phyloP scores from a whole-genome alignment of 2,797 vertebrate species.

The Neosalanx taihuensis region DNA sequence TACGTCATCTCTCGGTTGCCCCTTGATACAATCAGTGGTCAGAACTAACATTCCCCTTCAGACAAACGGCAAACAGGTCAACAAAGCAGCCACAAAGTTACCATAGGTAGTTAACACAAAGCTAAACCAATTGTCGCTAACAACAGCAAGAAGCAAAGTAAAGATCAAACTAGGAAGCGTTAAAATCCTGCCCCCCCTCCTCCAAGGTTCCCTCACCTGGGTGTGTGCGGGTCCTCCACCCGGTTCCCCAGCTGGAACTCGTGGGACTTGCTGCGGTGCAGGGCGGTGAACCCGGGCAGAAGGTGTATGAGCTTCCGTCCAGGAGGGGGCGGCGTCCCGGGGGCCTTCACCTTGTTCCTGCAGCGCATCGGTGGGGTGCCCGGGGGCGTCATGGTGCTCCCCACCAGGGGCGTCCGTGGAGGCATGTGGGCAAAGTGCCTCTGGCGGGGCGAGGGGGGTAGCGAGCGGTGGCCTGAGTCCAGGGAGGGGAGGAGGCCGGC shows the following conservation, averaged over 20 bases:
- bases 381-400: slow-evolving; percentile 85
- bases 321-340: slow-evolving; percentile 89
- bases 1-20: too few species aligned
- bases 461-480: slow-evolving; percentile 83
- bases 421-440: slow-evolving; percentile 87
- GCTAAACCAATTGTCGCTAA: too few species aligned
- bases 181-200: too few species aligned
- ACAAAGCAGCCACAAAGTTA: too few species aligned
- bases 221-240: slow-evolving; percentile 86
- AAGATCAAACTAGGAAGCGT: too few species aligned
- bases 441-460: slow-evolving; percentile 92
- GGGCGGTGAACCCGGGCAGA: slow-evolving; percentile 88
- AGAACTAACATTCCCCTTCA: too few species aligned
- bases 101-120: too few species aligned
- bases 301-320: slow-evolving; percentile 95
- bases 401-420: slow-evolving; percentile 89
- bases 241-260: slow-evolving; percentile 97
- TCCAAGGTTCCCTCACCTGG: slow-evolving; percentile 81
- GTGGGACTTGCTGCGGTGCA: slow-evolving; percentile 97
- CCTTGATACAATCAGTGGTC: too few species aligned
- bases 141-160: too few species aligned
- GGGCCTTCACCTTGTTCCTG: slow-evolving; percentile 91
- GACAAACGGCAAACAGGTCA: too few species aligned
- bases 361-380: slow-evolving; percentile 86
- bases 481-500: slow-evolving; percentile 74